Conservation (phyloP, 2,888 invertebrate species). For the Lasioglossum oenotherae region DNA sequence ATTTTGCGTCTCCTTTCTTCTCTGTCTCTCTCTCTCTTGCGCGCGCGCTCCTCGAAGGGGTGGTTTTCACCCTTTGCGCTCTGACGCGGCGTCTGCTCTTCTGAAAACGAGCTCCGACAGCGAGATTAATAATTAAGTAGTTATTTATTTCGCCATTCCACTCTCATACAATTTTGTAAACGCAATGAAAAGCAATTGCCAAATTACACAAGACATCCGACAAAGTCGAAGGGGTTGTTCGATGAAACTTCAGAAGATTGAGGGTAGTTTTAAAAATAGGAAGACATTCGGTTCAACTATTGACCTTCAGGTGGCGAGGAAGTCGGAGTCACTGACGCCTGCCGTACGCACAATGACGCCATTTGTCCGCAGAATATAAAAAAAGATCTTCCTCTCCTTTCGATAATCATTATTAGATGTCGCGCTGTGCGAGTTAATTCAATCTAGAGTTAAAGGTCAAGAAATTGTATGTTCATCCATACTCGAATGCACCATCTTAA, state of each 20-base stretch:
- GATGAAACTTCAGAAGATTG: neutral
- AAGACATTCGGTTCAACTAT: neutral
- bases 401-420: neutral
- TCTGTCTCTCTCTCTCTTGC: neutral
- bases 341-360: neutral
- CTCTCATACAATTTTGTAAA: neutral
- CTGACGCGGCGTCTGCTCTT: neutral
- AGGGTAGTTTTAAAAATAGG: neutral
- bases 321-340: constrained; percentile 6
- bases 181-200: neutral
- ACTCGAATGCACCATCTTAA: neutral
- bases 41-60: neutral
- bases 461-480: neutral
- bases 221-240: neutral
- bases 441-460: neutral
- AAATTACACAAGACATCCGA: neutral
- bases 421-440: neutral
- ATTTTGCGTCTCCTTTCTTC: neutral
- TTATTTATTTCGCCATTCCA: neutral
- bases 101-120: neutral
- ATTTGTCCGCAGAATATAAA: neutral
- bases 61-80: neutral
- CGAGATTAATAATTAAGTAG: neutral
- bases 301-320: neutral
- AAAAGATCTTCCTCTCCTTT: neutral